Base-by-base conservation (phyloP, 2,797 vertebrate genomes). In the Gambusia yucatana region DNA sequence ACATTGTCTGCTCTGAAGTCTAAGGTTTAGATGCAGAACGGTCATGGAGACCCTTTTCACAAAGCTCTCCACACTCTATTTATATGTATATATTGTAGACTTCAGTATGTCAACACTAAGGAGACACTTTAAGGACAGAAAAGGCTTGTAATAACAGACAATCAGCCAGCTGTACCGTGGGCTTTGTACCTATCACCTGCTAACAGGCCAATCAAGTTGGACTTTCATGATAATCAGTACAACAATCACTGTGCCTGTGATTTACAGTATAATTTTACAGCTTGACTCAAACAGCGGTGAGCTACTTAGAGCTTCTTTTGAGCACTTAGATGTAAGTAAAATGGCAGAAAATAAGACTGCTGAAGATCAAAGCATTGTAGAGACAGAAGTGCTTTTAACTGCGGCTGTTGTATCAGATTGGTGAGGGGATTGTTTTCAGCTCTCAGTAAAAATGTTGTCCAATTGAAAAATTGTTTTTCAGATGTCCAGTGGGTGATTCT, bases 221-320 rank as follows among this genome's bases (percentile, higher is more conserved):
- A 72, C 63, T 55, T 77, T 0, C 25, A 50, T 28, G 36, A 70
- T 61, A 73, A 69, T 77, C 50, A 36, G 0, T 2, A 43, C 39
- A 82, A 46, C 57, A 82, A 72, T 76, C 36, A 78, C 22, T 22
- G 28, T 72, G 46, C 7, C 57, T 47, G 46, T n/a, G 11, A 72
- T 72, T 76, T 76, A 75, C 69, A 28, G 30, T 72, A n/a, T 36
- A 25, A 74, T 74, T 43, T 69, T 22, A 61, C 5, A 59, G 33
- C 76, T 61, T 52, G 39, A 72, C 59, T 81, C 43, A 30, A n/a
- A 30, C 43, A 74, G 7, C 52, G 43, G 17, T 14, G 39, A 22
- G 36, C 39, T 46, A 25, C 63, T 70, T 50, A 75, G 11, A 71
- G 28, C 11, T 33, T 43, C 44, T 61, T 71, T 46, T 36, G 33